A percentile compares a stretch with the other conserved stretches of the same genome.
phyloP scores from a whole-genome alignment of 2,888 invertebrate genomes.

The Yponomeuta plumbellus region DNA sequence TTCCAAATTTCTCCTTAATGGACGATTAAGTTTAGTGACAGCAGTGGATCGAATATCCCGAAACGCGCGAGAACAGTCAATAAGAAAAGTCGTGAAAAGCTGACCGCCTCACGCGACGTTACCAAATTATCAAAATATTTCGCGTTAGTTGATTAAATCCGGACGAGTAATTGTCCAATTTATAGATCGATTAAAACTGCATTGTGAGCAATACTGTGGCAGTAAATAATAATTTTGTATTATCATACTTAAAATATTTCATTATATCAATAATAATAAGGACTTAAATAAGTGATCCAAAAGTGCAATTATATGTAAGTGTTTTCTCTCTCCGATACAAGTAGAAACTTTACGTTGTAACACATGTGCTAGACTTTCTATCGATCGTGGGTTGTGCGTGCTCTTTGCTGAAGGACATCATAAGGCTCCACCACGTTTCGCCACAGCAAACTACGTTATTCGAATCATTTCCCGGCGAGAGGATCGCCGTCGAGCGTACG shows the following conservation, averaged over 20 bases:
- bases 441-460: constrained; percentile 69
- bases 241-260: background rate
- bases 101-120: constrained; percentile 27
- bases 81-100: constrained; percentile 34
- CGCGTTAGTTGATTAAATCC: background rate
- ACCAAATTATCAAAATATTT: background rate
- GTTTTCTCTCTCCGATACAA: background rate
- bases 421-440: constrained; percentile 68
- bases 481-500: constrained; percentile 56
- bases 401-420: constrained; percentile 27
- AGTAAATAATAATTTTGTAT: background rate
- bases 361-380: background rate
- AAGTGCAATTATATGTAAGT: constrained; percentile 9
- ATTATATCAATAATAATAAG: background rate
- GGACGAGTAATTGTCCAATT: background rate
- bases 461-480: constrained; percentile 56
- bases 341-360: background rate
- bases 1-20: constrained; percentile 28
- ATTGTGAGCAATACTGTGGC: background rate
- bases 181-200: background rate
- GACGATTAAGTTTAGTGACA: constrained; percentile 35
- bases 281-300: background rate
- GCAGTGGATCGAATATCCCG: constrained; percentile 31
- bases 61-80: constrained; percentile 32
- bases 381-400: constrained; percentile 1